These are phyloP conservation scores for Automeris io DNA, from an alignment of 2,888 invertebrate species.

Conservation along the genomic window DNA sequence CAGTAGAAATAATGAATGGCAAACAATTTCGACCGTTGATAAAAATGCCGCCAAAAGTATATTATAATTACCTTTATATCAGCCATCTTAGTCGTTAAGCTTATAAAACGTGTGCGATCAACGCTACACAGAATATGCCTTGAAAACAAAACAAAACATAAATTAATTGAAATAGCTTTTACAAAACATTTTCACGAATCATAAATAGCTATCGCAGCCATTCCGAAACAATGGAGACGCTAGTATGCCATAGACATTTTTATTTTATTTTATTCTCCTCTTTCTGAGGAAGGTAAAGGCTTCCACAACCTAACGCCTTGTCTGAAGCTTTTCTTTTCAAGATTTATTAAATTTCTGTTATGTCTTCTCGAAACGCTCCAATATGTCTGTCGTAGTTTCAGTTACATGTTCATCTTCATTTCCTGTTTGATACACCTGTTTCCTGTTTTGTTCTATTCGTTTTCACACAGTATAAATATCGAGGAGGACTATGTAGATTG, in stretches of 20 bases:
- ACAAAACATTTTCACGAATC: constrained; percentile 45
- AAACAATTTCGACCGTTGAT: constrained; percentile 58
- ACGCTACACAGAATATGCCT: constrained; percentile 49
- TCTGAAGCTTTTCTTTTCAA: too few species aligned
- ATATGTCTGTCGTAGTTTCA: too few species aligned
- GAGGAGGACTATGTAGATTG: too few species aligned
- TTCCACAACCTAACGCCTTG: too few species aligned
- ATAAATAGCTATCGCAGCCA: constrained; percentile 32
- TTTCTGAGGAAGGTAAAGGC: too few species aligned
- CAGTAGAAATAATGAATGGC: too few species aligned
- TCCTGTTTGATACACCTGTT: too few species aligned
- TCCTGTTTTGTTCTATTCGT: too few species aligned
- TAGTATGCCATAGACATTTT: constrained; percentile 42
- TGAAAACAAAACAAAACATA: constrained; percentile 36
- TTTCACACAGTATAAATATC: too few species aligned
- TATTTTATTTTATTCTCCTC: constrained; percentile 16
- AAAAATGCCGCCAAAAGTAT: constrained; percentile 70
- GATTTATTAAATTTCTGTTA: too few species aligned
- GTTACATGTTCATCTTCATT: too few species aligned
- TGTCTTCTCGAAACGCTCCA: too few species aligned
- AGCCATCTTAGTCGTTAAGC: constrained; percentile 64
- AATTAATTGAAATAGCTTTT: constrained; percentile 33
- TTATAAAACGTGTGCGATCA: constrained; percentile 51
- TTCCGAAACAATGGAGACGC: constrained; percentile 55
- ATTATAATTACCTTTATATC: constrained; percentile 68